Evolutionary conservation across 1,140 invertebrate genomes (phyloP).

Genomic region (Calosoma granatense): DNA sequence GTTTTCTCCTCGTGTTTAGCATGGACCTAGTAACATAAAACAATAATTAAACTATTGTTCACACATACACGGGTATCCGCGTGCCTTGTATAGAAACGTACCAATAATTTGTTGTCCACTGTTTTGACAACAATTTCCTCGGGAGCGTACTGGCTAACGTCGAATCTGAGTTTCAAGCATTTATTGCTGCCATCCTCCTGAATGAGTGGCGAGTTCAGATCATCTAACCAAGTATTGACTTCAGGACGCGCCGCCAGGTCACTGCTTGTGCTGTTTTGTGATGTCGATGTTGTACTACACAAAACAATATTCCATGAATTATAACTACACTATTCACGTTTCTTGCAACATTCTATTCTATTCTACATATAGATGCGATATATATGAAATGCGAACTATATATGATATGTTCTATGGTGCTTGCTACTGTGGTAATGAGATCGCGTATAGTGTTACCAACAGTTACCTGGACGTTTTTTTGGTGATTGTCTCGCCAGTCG

Average conservation of each 20-base stretch:
- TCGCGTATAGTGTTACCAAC: no score
- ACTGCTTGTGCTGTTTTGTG: constrained; percentile 43
- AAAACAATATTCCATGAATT: no score
- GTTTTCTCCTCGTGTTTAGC: constrained; percentile 94
- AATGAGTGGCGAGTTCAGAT: constrained; percentile 85
- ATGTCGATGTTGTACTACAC: constrained; percentile 50
- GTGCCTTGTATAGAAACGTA: no score
- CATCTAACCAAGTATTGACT: constrained; percentile 55
- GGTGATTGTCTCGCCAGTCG: constrained; percentile 47
- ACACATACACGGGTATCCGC: no score
- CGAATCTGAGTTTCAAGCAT: constrained; percentile 81
- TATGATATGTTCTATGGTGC: no score
- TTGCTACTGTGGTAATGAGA: no score
- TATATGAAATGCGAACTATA: no score
- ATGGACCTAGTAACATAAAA: constrained; percentile 63
- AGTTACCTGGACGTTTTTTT: constrained; percentile 34
- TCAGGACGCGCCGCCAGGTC: constrained; percentile 40
- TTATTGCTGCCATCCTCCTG: constrained; percentile 83
- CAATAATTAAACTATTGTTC: no score
- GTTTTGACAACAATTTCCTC: constrained; percentile 96
- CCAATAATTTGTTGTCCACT: constrained; percentile 90
- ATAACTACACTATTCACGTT: background rate
- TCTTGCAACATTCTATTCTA: background rate
- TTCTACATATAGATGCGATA: no score
- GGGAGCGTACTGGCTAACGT: constrained; percentile 87